phyloP scores from a whole-genome alignment of 1,140 invertebrate genomes.

The Meloidogyne floridensis region DNA sequence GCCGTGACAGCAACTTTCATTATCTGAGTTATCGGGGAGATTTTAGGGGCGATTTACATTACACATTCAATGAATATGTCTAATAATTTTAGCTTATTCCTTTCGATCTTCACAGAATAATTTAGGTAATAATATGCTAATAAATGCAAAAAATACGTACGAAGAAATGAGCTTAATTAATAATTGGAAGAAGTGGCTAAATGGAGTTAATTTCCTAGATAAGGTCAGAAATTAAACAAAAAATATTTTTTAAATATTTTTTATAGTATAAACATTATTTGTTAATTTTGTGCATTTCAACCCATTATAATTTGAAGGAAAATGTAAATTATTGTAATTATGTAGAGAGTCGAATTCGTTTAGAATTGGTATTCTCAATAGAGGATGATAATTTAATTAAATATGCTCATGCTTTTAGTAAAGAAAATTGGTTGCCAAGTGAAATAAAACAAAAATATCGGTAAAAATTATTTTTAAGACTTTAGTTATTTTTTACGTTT shows the following conservation, averaged over 20 bases:
- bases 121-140: neutral
- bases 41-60: too few species aligned
- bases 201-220: neutral
- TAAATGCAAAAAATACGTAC: neutral
- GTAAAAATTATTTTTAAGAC: too few species aligned
- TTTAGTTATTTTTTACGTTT: too few species aligned
- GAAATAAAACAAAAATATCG: too few species aligned
- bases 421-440: too few species aligned
- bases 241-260: neutral
- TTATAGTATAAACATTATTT: conserved; percentile 18
- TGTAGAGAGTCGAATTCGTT: neutral
- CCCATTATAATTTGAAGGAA: neutral
- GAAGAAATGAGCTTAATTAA: neutral
- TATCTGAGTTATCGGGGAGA: too few species aligned
- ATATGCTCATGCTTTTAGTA: too few species aligned
- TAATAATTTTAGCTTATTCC: too few species aligned
- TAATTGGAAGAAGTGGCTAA: neutral
- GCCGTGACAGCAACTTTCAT: too few species aligned
- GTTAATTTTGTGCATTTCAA: neutral
- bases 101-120: neutral
- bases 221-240: neutral
- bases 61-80: too few species aligned
- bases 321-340: conserved; percentile 2
- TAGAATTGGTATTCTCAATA: neutral
- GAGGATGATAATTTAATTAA: too few species aligned